Evolutionary conservation across 1,140 invertebrate species (phyloP).

Genomic region (Drosophila ananassae): DNA sequence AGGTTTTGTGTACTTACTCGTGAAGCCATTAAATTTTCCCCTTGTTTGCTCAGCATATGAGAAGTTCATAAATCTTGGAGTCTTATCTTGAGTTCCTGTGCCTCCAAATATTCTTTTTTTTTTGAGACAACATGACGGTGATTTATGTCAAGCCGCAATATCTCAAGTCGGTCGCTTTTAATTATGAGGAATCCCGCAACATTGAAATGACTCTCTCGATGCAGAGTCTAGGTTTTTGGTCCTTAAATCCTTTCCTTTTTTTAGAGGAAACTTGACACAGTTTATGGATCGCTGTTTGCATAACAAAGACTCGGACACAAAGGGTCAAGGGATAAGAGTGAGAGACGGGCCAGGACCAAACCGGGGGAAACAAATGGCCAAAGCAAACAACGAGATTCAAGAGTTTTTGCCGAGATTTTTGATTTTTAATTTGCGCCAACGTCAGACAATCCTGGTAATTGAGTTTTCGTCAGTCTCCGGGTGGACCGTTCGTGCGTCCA

Average conservation of each 20-base stretch:
- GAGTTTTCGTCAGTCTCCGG: slow-evolving; percentile 44
- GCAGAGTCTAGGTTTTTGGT: slow-evolving; percentile 1
- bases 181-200: slow-evolving; percentile 58
- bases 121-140: slow-evolving; percentile 17
- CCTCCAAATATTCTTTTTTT: slow-evolving; percentile 13
- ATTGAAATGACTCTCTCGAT: slow-evolving; percentile 5
- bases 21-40: background rate
- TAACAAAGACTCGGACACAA: slow-evolving; percentile 53
- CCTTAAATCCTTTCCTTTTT: slow-evolving; percentile 1
- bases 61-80: slow-evolving; percentile 38
- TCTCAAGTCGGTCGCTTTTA: slow-evolving; percentile 59
- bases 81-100: slow-evolving; percentile 38
- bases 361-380: slow-evolving; percentile 37
- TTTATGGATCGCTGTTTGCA: slow-evolving; percentile 65
- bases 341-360: background rate
- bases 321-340: slow-evolving; percentile 3
- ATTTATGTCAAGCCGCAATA: slow-evolving; percentile 68
- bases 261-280: slow-evolving; percentile 59
- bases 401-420: slow-evolving; percentile 41
- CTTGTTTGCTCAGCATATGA: background rate
- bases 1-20: background rate
- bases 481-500: slow-evolving; percentile 28
- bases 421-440: slow-evolving; percentile 60
- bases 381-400: slow-evolving; percentile 52
- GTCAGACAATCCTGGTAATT: slow-evolving; percentile 50